Percentiles rank a stretch among this genome's conserved stretches.
phyloP scores from a whole-genome alignment of 1,140 invertebrate species.

The Acromyrmex heyeri region DNA sequence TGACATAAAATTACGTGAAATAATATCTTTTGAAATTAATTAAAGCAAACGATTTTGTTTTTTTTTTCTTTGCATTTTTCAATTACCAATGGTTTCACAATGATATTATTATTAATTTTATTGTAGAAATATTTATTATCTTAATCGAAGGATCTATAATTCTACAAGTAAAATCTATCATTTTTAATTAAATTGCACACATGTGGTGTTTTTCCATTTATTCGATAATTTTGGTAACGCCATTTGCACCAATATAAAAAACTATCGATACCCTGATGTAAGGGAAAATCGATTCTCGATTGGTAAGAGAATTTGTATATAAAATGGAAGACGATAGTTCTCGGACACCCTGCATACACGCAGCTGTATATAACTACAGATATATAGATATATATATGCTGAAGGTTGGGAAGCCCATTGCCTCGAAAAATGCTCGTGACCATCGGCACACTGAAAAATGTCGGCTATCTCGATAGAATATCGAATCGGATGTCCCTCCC shows the following conservation, averaged over 20 bases:
- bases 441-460: constrained; percentile 65
- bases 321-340: constrained; percentile 5
- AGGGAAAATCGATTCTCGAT: constrained; percentile 17
- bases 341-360: constrained; percentile 3
- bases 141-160: neutral
- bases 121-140: neutral
- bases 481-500: constrained; percentile 49
- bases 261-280: neutral
- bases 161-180: neutral
- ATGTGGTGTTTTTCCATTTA: neutral
- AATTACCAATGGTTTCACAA: neutral
- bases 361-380: constrained; percentile 1
- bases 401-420: constrained; percentile 3
- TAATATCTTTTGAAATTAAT: neutral
- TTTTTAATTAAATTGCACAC: neutral
- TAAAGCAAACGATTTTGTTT: neutral
- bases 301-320: constrained; percentile 28
- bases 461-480: constrained; percentile 68
- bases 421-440: constrained; percentile 64
- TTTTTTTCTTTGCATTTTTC: neutral
- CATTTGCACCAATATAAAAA: neutral
- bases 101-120: neutral
- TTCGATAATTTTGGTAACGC: neutral
- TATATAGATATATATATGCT: constrained; percentile 1
- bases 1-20: neutral